A percentile compares a stretch with the other conserved stretches of the same genome.
These are phyloP conservation scores for Blennius ocellaris DNA, from an alignment of 2,113 vertebrate species.

Conservation along the genomic window DNA sequence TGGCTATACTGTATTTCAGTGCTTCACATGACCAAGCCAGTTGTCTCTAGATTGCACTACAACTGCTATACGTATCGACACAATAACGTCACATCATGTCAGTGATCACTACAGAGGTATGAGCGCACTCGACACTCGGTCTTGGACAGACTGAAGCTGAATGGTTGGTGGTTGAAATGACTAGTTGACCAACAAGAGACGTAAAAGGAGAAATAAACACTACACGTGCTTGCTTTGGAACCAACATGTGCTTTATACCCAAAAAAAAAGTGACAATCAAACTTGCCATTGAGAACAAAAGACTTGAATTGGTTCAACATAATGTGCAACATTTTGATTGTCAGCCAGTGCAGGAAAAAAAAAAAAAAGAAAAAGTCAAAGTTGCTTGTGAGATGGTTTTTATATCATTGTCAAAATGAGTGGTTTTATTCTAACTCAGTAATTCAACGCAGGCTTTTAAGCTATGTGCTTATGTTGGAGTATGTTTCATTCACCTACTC, in stretches of 20 bases:
- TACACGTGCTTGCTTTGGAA: slow-evolving; percentile 59
- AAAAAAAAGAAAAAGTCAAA: slow-evolving; percentile 21
- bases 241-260: slow-evolving; percentile 79
- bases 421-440: slow-evolving; percentile 54
- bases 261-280: slow-evolving; percentile 80
- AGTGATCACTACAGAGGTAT: slow-evolving; percentile 56
- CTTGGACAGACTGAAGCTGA: slow-evolving; percentile 28
- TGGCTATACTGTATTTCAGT: slow-evolving; percentile 70
- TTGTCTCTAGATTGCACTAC: slow-evolving; percentile 73
- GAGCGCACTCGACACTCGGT: slow-evolving; percentile 25
- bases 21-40: slow-evolving; percentile 73
- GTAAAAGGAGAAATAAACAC: slow-evolving; percentile 16
- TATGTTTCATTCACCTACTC: slow-evolving; percentile 59
- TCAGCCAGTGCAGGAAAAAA: slow-evolving; percentile 44
- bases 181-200: slow-evolving; percentile 46
- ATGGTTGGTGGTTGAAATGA: slow-evolving; percentile 17
- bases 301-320: slow-evolving; percentile 45
- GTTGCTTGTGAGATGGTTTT: slow-evolving; percentile 63
- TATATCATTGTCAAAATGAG: slow-evolving; percentile 56
- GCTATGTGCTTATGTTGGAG: slow-evolving; percentile 52
- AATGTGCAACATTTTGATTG: slow-evolving; percentile 67
- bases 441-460: slow-evolving; percentile 45
- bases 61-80: slow-evolving; percentile 56
- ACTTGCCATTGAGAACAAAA: slow-evolving; percentile 61
- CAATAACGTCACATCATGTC: slow-evolving; percentile 40